Evolutionary conservation across 2,113 vertebrate genomes (phyloP).

Genomic region (Grammomys surdaster): DNA sequence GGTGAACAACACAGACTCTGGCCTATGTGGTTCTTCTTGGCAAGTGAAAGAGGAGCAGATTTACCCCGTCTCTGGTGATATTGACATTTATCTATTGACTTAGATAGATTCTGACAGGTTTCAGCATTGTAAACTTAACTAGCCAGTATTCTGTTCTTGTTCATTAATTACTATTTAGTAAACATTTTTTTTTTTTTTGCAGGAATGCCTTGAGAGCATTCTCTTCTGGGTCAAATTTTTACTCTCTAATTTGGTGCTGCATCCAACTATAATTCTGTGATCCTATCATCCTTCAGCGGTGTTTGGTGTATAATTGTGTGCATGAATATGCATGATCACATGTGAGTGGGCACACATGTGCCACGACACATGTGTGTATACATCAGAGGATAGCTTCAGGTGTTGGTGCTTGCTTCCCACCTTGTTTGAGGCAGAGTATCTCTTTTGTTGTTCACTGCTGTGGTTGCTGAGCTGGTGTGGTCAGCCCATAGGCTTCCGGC

Average conservation of each 20-base stretch:
- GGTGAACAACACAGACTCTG: neutral
- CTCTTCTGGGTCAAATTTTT: neutral
- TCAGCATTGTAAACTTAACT: constrained; percentile 50
- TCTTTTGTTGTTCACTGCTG: no score
- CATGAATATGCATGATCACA: neutral
- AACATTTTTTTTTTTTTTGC: neutral
- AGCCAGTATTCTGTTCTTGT: constrained; percentile 49
- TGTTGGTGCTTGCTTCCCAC: neutral
- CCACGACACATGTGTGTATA: no score
- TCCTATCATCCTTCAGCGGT: neutral
- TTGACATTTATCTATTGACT: constrained; percentile 49
- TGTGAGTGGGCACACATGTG: neutral
- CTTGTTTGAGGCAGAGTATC: neutral
- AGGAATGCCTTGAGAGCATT: constrained; percentile 17
- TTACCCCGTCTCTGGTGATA: neutral
- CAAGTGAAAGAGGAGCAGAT: neutral
- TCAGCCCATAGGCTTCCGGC: neutral
- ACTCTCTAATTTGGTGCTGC: constrained; percentile 43
- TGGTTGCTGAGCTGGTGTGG: no score
- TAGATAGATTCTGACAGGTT: constrained; percentile 16
- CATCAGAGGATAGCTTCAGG: neutral
- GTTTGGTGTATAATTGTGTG: neutral
- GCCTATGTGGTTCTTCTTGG: neutral
- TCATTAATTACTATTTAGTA: constrained; percentile 55
- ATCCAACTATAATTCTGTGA: neutral